Base-by-base conservation (phyloP, 2,797 vertebrate species). In the Diglossa cyanea region DNA sequence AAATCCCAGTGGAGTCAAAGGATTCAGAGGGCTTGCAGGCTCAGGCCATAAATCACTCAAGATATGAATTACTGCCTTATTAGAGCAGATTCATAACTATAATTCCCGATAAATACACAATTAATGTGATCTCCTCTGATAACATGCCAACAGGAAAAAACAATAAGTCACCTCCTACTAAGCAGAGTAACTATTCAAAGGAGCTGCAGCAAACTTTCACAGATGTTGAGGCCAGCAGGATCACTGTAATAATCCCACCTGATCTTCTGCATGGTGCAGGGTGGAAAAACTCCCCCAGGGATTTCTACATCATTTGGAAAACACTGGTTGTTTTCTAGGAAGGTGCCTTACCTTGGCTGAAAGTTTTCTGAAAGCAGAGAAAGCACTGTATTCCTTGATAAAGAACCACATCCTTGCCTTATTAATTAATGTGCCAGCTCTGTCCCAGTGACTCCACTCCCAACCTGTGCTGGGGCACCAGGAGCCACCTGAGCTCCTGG, bases 31-130 rank as follows among this genome's bases (percentile, higher is more conserved):
- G 44, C 50, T 95, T 94, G 88, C 62, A 90, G 88, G 30, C 58
- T 88, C 3, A 4, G 73, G 76, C 37, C 48, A 30, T 95, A 94
- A 96, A 95, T 96, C 95, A 94, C 47, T 88, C 70, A 78, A 78
- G 55, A 91, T 80, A 78, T 57, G 55, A 95, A 90, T 95, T 96
- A 95, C 85, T 91, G 82, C 91, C 91, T 92, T 96, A 94, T 95
- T 95, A 95, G 42, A 94, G 67, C 47, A 90, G 81, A 93, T 93
- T 94, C 85, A 55, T 94, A 94, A 94, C 89, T 92, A 48, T 82
- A 97, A 95, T 94, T 97, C 78, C 28, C 94, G 77, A 95, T 91
- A 95, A 93, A 88, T 74, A 84, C 39, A 65, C 92, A 83, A 92
- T 94, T 93, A 96, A 79, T 48, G 70, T 90, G 91, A 95, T 94